A percentile compares a stretch with the other conserved stretches of the same genome.
These are phyloP conservation scores for Tragopan temminckii DNA, from an alignment of 2,797 vertebrate genomes.

Conservation along the genomic window DNA sequence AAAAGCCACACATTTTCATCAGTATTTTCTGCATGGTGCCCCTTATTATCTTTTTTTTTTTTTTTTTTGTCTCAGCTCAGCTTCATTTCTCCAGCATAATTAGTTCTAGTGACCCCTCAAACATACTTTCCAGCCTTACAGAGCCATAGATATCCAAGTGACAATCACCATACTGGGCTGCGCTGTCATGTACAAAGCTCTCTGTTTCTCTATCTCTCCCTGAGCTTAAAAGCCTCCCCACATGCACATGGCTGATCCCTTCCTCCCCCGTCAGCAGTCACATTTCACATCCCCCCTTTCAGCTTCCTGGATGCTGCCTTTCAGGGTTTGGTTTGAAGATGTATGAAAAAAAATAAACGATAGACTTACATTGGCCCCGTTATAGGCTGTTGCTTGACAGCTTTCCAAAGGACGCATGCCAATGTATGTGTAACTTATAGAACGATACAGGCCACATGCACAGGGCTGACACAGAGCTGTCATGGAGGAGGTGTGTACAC, in stretches of 20 bases:
- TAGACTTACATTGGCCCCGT: background rate
- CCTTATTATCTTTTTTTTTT: background rate
- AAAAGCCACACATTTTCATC: background rate
- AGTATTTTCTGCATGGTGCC: background rate
- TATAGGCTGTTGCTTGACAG: background rate
- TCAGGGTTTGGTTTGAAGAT: conserved; percentile 42
- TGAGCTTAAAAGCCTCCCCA: background rate
- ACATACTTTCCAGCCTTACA: background rate
- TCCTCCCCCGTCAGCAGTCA: background rate
- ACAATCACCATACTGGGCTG: background rate
- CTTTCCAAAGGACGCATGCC: background rate
- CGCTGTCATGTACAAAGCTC: background rate
- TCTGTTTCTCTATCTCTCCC: background rate
- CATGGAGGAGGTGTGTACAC: background rate
- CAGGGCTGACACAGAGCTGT: background rate
- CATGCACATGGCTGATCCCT: background rate
- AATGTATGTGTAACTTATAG: background rate
- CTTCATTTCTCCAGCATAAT: conserved; percentile 38
- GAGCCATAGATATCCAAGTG: background rate
- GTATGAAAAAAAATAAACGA: background rate
- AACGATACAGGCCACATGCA: background rate
- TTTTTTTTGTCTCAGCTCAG: conserved; percentile 7
- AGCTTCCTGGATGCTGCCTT: background rate
- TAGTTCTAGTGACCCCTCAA: conserved; percentile 36
- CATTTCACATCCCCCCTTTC: background rate